Conservation (phyloP, 2,113 vertebrate species). For the Thamnophis sirtalis region DNA sequence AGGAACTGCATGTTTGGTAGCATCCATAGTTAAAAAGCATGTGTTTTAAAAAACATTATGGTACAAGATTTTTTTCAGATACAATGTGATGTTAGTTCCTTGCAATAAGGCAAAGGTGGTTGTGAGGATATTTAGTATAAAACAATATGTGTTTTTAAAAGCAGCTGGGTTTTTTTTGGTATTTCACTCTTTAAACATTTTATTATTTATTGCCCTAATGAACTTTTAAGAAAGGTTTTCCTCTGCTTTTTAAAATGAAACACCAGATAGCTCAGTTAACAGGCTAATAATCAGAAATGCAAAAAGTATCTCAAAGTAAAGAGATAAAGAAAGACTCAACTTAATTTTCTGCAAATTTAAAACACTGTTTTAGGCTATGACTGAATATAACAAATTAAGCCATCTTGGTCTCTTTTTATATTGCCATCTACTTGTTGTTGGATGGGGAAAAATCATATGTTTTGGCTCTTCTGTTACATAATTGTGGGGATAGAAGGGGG, state of each 20-base stretch:
- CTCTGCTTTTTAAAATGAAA: background rate
- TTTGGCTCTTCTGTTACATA: background rate
- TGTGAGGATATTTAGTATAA: background rate
- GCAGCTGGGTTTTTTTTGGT: constrained; percentile 8
- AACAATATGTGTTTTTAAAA: constrained; percentile 32
- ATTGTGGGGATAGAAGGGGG: background rate
- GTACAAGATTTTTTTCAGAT: background rate
- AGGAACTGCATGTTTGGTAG: background rate
- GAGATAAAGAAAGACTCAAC: background rate
- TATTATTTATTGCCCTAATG: background rate
- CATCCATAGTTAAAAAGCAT: constrained; percentile 21
- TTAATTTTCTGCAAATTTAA: constrained; percentile 11
- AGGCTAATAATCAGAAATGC: background rate
- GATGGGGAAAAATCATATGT: constrained; percentile 27
- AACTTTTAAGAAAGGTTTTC: background rate
- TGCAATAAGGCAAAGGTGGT: constrained; percentile 15
- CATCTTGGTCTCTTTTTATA: constrained; percentile 26
- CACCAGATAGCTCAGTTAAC: background rate
- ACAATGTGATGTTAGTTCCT: constrained; percentile 23
- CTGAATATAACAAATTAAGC: background rate
- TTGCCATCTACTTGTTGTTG: constrained; percentile 14
- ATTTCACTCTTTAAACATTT: background rate
- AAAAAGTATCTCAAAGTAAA: constrained; percentile 12
- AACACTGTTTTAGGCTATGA: constrained; percentile 31
- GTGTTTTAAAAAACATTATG: background rate